A percentile compares a stretch with the other conserved stretches of the same genome.
phyloP scores from a whole-genome alignment of 2,113 vertebrate genomes.

The Microtus pennsylvanicus region DNA sequence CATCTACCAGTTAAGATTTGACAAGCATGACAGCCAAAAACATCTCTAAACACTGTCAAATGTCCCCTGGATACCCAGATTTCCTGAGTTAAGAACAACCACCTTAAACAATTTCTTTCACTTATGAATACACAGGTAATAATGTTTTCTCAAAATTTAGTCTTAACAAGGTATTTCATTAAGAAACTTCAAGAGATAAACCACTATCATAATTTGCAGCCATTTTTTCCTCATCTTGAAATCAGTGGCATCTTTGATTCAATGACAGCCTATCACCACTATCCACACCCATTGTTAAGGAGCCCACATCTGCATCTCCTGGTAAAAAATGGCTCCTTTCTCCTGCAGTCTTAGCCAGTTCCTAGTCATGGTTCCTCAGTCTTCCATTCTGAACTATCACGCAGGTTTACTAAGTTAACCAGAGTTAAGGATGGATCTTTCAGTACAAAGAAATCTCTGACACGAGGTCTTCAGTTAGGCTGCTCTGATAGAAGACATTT shows the following conservation, averaged over 20 bases:
- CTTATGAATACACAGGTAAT: neutral
- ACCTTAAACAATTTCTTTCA: slow-evolving; percentile 1
- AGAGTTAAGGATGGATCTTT: slow-evolving; percentile 24
- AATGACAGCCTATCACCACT: neutral
- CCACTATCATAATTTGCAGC: neutral
- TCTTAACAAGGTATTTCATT: slow-evolving; percentile 1
- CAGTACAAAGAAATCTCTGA: neutral
- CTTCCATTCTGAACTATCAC: neutral
- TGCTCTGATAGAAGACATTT: neutral
- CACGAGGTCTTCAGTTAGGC: slow-evolving; percentile 2
- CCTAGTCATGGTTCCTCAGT: neutral
- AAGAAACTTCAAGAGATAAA: slow-evolving; percentile 24
- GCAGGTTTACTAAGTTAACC: neutral
- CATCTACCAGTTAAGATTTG: neutral
- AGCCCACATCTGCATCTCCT: neutral
- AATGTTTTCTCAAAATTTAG: slow-evolving; percentile 51
- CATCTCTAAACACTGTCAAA: slow-evolving; percentile 8
- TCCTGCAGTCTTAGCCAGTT: neutral
- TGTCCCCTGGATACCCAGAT: neutral
- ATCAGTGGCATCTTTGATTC: neutral
- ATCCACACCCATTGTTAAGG: neutral
- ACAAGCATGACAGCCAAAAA: slow-evolving; percentile 47
- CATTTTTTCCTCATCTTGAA: slow-evolving; percentile 25
- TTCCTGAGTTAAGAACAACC: neutral
- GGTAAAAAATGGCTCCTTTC: neutral